These are phyloP conservation scores for Cynocephalus volans DNA, from an alignment of 2,113 vertebrate species.

Conservation along the genomic window DNA sequence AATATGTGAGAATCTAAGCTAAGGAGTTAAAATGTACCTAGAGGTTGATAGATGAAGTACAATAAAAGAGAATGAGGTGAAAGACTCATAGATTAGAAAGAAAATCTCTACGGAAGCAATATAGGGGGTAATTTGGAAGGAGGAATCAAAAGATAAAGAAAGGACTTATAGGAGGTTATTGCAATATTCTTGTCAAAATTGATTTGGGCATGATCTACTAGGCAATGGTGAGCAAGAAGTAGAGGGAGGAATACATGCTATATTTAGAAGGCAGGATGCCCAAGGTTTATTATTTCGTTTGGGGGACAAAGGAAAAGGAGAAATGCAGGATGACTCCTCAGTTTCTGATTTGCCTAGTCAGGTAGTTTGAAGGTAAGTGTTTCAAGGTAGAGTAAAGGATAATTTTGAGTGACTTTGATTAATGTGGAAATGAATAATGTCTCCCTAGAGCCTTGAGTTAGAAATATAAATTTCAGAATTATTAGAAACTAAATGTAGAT, in stretches of 20 bases:
- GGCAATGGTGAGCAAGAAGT: too few species aligned
- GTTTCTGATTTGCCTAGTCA: not conserved
- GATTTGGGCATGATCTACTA: not conserved
- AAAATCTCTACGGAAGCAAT: not conserved
- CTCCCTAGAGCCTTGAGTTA: not conserved
- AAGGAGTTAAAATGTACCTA: not conserved
- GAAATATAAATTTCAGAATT: not conserved
- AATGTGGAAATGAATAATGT: not conserved
- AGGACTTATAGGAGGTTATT: not conserved
- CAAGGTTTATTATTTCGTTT: not conserved
- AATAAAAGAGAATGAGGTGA: not conserved
- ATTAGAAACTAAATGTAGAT: not conserved
- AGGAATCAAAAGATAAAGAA: not conserved
- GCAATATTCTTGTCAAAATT: not conserved
- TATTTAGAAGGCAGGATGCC: not conserved
- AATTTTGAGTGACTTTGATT: not conserved
- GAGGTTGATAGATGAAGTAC: not conserved
- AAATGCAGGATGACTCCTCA: not conserved
- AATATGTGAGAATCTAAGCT: not conserved
- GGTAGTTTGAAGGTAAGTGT: not conserved
- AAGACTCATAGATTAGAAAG: not conserved
- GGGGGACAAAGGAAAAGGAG: not conserved
- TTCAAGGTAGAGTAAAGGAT: not conserved
- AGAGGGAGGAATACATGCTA: not conserved
- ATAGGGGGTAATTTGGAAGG: not conserved